phyloP scores from a whole-genome alignment of 1,140 invertebrate genomes.

The Cephus cinctus region DNA sequence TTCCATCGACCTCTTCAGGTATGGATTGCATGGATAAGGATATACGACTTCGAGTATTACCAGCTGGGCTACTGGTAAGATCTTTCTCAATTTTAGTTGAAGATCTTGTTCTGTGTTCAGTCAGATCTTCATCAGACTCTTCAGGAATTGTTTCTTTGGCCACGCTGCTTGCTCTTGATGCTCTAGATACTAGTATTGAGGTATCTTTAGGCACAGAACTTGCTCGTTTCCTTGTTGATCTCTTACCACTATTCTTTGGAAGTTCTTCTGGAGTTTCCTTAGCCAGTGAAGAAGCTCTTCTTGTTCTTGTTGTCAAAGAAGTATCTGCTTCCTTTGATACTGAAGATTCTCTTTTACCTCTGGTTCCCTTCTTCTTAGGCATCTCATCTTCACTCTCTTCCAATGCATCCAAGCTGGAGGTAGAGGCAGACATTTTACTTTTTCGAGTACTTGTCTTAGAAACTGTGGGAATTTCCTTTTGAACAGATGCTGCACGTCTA shows the following conservation, averaged over 20 bases:
- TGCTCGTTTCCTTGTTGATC: conserved; percentile 19
- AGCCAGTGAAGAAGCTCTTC: conserved; percentile 11
- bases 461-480: conserved; percentile 9
- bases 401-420: background rate
- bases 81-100: background rate
- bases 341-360: background rate
- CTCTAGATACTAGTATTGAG: too few relatives aligned
- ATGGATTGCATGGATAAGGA: conserved; percentile 34
- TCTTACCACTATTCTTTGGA: background rate
- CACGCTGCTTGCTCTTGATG: conserved; percentile 1
- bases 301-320: background rate
- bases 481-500: conserved; percentile 9
- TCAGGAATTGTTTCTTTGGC: conserved; percentile 1
- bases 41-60: conserved; percentile 29
- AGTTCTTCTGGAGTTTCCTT: background rate
- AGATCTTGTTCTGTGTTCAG: background rate
- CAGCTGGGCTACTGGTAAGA: conserved; percentile 17
- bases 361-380: background rate
- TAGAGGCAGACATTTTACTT: background rate
- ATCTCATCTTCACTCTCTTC: conserved; percentile 9
- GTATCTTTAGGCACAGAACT: conserved; percentile 34
- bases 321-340: background rate
- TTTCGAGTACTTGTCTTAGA: too few relatives aligned
- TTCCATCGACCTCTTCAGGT: conserved; percentile 39
- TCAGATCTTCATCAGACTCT: background rate